Percentiles rank a stretch among this genome's conserved stretches.
Evolutionary conservation across 2,888 invertebrate species (phyloP).

Genomic region (Geophilus truncorum): DNA sequence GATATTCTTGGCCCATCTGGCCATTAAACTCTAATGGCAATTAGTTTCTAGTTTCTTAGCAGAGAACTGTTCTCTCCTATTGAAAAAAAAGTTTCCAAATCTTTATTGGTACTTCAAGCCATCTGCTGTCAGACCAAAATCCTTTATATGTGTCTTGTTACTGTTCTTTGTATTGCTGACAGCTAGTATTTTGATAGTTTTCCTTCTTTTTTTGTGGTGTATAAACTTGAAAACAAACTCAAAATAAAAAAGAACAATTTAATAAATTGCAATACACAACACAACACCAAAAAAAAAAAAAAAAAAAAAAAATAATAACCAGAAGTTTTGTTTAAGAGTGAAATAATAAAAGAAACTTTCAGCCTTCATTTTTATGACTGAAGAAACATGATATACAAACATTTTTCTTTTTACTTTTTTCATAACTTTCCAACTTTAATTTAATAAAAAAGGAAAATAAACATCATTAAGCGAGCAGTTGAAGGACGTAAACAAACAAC

Average conservation of each 20-base stretch:
- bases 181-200: slow-evolving; percentile 6
- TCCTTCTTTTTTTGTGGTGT: neutral
- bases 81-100: slow-evolving; percentile 20
- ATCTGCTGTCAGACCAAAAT: slow-evolving; percentile 2
- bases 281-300: neutral
- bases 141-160: slow-evolving; percentile 6
- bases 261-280: neutral
- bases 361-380: neutral
- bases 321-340: no score
- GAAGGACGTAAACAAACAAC: neutral
- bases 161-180: slow-evolving; percentile 20
- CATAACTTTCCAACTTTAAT: neutral
- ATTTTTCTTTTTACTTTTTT: neutral
- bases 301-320: no score
- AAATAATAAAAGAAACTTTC: no score
- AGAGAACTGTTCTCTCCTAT: neutral
- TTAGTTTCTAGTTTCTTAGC: neutral
- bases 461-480: neutral
- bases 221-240: neutral
- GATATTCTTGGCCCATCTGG: neutral
- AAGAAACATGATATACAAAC: neutral
- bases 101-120: slow-evolving; percentile 16
- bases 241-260: neutral
- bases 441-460: neutral
- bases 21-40: neutral